A percentile compares a stretch with the other conserved stretches of the same genome.
phyloP scores from a whole-genome alignment of 2,113 vertebrate species.

The Theristicus caerulescens region DNA sequence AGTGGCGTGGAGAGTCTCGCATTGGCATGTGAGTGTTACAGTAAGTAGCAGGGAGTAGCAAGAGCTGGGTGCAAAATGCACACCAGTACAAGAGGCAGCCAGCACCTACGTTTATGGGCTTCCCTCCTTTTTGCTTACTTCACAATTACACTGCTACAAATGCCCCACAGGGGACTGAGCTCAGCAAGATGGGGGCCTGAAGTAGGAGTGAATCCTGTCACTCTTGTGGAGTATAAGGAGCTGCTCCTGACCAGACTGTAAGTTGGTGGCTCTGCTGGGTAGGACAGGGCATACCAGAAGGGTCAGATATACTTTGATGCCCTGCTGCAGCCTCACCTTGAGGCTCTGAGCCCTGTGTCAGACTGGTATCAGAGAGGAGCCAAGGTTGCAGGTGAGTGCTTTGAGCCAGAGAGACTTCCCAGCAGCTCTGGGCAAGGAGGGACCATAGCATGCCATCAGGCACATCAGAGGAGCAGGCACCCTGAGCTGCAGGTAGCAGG shows the following conservation, averaged over 20 bases:
- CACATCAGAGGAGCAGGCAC: rapidly evolving
- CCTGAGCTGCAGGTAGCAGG: background rate
- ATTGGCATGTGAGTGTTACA: rapidly evolving
- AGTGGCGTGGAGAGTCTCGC: background rate
- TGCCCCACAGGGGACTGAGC: rapidly evolving
- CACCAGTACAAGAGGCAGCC: background rate
- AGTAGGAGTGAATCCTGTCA: background rate
- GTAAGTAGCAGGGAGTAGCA: background rate
- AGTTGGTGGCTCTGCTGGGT: background rate
- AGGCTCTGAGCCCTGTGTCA: background rate
- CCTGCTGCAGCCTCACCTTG: background rate
- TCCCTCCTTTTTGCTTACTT: background rate
- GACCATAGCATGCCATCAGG: background rate
- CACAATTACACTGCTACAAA: background rate
- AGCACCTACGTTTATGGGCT: background rate
- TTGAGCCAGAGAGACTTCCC: background rate
- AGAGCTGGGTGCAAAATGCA: background rate
- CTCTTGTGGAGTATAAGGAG: background rate
- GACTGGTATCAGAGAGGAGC: background rate
- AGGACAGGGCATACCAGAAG: background rate
- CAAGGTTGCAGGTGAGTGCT: background rate
- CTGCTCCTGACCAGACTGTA: background rate
- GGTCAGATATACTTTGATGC: background rate
- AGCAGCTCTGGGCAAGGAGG: background rate
- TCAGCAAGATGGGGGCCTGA: background rate